Evolutionary conservation across 2,113 vertebrate species (phyloP).

Genomic region (Sterna hirundo): DNA sequence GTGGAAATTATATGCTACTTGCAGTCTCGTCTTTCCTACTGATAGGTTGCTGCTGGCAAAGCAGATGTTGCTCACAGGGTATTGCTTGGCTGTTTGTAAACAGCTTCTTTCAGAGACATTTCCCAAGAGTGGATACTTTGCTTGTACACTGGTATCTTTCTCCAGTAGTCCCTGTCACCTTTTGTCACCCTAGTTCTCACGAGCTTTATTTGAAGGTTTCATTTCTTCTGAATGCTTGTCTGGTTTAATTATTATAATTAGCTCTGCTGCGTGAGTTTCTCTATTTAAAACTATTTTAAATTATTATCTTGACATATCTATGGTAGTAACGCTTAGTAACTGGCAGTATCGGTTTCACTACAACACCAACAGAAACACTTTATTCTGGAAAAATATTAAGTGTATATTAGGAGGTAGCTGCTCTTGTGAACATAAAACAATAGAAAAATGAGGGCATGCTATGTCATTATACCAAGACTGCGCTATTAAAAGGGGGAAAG

Average conservation of each 20-base stretch:
- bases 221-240: neutral
- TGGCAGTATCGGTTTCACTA: neutral
- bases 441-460: neutral
- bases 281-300: neutral
- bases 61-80: slow-evolving; percentile 23
- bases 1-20: neutral
- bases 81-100: slow-evolving; percentile 15
- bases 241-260: slow-evolving; percentile 2
- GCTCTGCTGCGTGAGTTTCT: neutral
- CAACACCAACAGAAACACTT: neutral
- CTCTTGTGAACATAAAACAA: neutral
- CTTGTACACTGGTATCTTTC: neutral
- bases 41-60: slow-evolving; percentile 33
- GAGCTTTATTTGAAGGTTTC: neutral
- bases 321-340: neutral
- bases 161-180: neutral
- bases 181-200: neutral
- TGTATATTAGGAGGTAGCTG: neutral
- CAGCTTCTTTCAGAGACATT: neutral
- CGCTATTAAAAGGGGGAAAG: neutral
- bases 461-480: neutral
- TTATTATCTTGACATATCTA: neutral
- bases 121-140: neutral
- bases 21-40: neutral
- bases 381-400: neutral